Conservation (phyloP, 2,113 vertebrate genomes). For the Plecturocebus donacophilus region DNA sequence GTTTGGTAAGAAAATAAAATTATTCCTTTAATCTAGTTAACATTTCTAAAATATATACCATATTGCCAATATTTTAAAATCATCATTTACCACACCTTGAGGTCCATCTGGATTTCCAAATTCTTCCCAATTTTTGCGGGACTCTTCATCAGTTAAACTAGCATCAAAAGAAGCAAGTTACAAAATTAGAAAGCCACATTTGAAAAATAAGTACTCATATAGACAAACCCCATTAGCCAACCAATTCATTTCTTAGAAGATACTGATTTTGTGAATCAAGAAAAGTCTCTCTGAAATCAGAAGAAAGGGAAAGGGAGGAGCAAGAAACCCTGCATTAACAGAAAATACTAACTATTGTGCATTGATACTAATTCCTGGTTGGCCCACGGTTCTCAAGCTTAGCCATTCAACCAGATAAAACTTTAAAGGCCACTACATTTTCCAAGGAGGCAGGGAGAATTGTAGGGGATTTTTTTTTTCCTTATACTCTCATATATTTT, state of each 20-base stretch:
- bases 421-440: constrained; percentile 14
- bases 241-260: constrained; percentile 39
- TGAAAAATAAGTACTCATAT: constrained; percentile 3
- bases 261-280: constrained; percentile 23
- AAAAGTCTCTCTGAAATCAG: constrained; percentile 11
- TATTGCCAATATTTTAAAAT: constrained; percentile 20
- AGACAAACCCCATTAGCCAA: constrained; percentile 48
- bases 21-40: constrained; percentile 25
- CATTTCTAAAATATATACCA: constrained; percentile 16
- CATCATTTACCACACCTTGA: constrained; percentile 84
- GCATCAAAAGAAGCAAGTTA: constrained; percentile 60
- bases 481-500: not conserved
- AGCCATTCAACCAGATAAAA: not conserved
- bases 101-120: constrained; percentile 98
- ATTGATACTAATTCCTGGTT: not conserved
- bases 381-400: not conserved
- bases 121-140: constrained; percentile 93
- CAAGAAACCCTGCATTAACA: not conserved
- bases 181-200: constrained; percentile 50
- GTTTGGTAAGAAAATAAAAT: constrained; percentile 46
- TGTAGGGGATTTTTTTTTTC: not conserved
- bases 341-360: not conserved
- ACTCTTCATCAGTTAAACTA: constrained; percentile 97
- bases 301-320: not conserved
- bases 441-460: not conserved